Percentiles rank a stretch among this genome's conserved stretches.
These are phyloP conservation scores for Conistra vaccinii DNA, from an alignment of 2,888 invertebrate genomes.

Conservation along the genomic window DNA sequence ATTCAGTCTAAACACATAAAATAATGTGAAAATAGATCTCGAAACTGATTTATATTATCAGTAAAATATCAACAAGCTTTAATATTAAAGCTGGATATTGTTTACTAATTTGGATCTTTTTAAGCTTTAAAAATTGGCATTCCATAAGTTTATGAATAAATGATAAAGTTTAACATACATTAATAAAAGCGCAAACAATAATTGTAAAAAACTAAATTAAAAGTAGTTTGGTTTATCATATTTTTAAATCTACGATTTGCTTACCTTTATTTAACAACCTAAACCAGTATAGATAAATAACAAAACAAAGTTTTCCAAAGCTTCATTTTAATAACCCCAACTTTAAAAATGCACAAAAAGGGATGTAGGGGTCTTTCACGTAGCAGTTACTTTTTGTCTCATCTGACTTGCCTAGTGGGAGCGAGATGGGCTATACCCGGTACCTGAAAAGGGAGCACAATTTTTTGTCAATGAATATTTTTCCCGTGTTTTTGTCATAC, in stretches of 20 bases:
- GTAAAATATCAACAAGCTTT: background rate
- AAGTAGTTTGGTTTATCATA: no score
- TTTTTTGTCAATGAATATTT: constrained; percentile 11
- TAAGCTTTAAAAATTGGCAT: background rate
- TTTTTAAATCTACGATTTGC: no score
- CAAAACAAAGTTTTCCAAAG: background rate
- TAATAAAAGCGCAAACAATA: no score
- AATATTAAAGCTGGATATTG: background rate
- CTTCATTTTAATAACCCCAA: background rate
- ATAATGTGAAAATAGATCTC: background rate
- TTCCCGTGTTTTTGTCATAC: constrained; percentile 24
- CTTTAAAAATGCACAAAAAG: constrained; percentile 13
- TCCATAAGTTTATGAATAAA: no score
- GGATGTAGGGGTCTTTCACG: background rate
- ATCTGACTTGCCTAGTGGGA: background rate
- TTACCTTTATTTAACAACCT: no score
- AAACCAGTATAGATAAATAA: background rate
- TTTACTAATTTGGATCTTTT: background rate
- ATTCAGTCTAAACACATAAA: background rate
- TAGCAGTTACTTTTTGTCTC: constrained; percentile 24
- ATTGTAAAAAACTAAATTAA: no score
- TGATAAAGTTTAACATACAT: no score
- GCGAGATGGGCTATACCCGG: background rate
- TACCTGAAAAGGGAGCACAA: constrained; percentile 1
- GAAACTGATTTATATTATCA: no score